Evolutionary conservation across 1,140 invertebrate species (phyloP).

Genomic region (Plutomurus gul): DNA sequence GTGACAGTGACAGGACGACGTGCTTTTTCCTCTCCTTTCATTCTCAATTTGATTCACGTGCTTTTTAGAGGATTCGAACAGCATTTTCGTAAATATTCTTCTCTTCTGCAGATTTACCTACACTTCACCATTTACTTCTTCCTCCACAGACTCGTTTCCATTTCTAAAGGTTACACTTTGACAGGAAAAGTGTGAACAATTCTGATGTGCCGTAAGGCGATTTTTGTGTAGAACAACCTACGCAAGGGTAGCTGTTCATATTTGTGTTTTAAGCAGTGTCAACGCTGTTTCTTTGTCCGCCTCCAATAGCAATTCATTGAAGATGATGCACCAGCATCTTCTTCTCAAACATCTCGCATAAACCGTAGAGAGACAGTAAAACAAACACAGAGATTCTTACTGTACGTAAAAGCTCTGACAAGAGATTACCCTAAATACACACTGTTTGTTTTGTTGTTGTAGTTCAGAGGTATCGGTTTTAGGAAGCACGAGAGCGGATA

Average conservation of each 20-base stretch:
- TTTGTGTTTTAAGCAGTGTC: too few species aligned
- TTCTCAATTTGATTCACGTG: constrained; percentile 16
- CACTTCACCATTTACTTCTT: too few species aligned
- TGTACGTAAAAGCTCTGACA: too few species aligned
- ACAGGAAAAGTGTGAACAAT: constrained; percentile 17
- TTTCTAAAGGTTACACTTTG: background rate
- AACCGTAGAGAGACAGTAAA: too few species aligned
- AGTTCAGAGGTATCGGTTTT: background rate
- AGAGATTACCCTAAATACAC: too few species aligned
- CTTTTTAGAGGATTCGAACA: background rate
- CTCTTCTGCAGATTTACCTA: too few species aligned
- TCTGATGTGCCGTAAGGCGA: background rate
- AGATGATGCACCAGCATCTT: too few species aligned
- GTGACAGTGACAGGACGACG: background rate
- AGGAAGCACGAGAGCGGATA: background rate
- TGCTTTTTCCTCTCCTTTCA: constrained; percentile 8
- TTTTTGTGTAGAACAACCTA: background rate
- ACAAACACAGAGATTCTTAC: too few species aligned
- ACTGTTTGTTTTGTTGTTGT: background rate
- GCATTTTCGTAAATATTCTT: too few species aligned
- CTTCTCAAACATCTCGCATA: too few species aligned
- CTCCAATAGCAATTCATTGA: too few species aligned
- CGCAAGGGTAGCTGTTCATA: background rate
- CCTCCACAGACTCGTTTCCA: background rate
- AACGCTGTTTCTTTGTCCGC: too few species aligned